Base-by-base conservation (phyloP, 1,140 invertebrate species). In the Calliopsis andreniformis region DNA sequence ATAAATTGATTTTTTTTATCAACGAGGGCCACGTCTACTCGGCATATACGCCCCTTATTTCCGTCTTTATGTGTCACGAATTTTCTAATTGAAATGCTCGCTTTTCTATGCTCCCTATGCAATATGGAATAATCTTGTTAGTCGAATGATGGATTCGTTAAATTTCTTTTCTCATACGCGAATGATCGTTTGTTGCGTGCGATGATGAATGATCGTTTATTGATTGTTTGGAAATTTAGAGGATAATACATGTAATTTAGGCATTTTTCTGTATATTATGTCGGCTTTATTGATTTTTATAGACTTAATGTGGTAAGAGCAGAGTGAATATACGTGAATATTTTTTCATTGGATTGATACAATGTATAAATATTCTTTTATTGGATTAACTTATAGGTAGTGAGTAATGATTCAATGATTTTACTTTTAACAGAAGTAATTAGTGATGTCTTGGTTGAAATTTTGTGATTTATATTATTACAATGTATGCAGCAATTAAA, bases 21-120 rank as follows among this genome's bases (percentile, higher is more conserved):
- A 47, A 82, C 61, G 66, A 80, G 70, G 78, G 80, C 80, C 86
- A 84, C 81, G 86, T 86, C 83, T 85, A 78, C 83, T 81, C 53
- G 47, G 56, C 84, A 84, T 83, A 78, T 86, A 90, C 89, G 89
- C 89, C 89, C 89, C 89, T 86, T 79, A 78, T 79, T 88, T 89
- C 67, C 67, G 63, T 53, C 62, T 78, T 72, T 47, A 51, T 53
- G 58, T 49, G 61, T 62, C 56, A 25, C 43, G 43, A 67, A 67
- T 63, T 63, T 71, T 59, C 28, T 51, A 58, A 35, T 56, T 42
- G 25, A 66, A 66, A 28, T 42, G 39, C 23, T 51, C 23, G 1
- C 35, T 35, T 32, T 12, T 58, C 20, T 7, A 20, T 14, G 12
- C 32, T 32, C 39, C 42, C 14, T 16, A 1, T 49, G 7, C 45